Evolutionary conservation across 1,140 invertebrate genomes (phyloP).

Genomic region (Babylonia areolata): DNA sequence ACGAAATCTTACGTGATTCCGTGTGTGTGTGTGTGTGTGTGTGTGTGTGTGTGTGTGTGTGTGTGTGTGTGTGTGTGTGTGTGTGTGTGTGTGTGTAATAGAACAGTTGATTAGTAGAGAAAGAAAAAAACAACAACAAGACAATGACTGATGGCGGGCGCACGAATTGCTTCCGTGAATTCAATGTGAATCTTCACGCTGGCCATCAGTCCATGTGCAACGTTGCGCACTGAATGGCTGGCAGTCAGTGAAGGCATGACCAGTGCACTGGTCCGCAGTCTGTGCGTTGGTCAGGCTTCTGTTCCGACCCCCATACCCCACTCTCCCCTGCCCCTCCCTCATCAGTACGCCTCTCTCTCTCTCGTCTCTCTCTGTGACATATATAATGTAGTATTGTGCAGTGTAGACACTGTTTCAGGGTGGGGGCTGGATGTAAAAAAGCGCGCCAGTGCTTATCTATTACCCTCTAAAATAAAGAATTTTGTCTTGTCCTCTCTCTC

Average conservation of each 20-base stretch:
- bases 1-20: neutral
- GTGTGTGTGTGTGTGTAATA: neutral
- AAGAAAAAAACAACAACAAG: neutral
- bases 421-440: too few species aligned
- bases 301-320: too few species aligned
- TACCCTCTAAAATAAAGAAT: neutral
- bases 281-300: too few species aligned
- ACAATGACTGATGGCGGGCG: neutral
- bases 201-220: neutral
- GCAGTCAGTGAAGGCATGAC: neutral
- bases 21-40: neutral
- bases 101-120: neutral
- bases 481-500: too few species aligned
- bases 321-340: too few species aligned
- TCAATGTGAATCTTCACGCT: neutral
- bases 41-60: conserved; percentile 1
- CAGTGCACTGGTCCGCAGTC: neutral
- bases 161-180: neutral
- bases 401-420: too few species aligned
- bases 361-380: too few species aligned
- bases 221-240: neutral
- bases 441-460: too few species aligned
- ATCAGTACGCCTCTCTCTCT: too few species aligned
- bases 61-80: neutral
- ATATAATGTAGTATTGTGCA: too few species aligned